phyloP scores from a whole-genome alignment of 1,140 invertebrate species.

The Cotesia chilonis region DNA sequence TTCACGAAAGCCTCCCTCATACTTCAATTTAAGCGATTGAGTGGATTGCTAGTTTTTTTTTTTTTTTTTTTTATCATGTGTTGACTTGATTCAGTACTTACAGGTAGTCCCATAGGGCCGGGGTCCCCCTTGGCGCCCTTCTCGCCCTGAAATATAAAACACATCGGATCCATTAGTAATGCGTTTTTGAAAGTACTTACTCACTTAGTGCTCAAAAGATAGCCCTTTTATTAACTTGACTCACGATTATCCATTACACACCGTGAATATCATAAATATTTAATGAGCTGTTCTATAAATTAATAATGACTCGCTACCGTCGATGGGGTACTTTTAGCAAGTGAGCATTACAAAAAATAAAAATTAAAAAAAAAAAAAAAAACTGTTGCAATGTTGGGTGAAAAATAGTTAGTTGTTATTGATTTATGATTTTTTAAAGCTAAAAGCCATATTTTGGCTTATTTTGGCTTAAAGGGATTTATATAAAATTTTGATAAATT shows the following conservation, averaged over 20 bases:
- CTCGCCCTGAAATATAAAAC: conserved; percentile 76
- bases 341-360: not conserved
- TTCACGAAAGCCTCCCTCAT: too few relatives aligned
- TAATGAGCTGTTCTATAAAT: too few relatives aligned
- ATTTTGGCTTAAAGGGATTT: too few relatives aligned
- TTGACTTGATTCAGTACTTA: conserved; percentile 69
- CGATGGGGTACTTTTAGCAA: conserved; percentile 10
- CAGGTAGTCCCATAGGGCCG: conserved; percentile 94
- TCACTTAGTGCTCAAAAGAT: not conserved
- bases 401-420: too few relatives aligned
- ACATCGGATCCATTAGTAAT: conserved; percentile 30
- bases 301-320: not conserved
- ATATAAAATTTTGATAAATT: too few relatives aligned
- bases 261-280: too few relatives aligned
- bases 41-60: not conserved
- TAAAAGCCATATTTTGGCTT: too few relatives aligned
- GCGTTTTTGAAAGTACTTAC: conserved; percentile 23
- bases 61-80: conserved; percentile 1
- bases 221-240: conserved; percentile 5
- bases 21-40: conserved; percentile 4
- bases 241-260: not conserved
- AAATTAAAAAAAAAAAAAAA: conserved; percentile 16
- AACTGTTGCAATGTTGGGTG: too few relatives aligned
- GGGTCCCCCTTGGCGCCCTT: conserved; percentile 90
- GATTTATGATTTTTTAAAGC: too few relatives aligned